These are phyloP conservation scores for Tiliacea aurago DNA, from an alignment of 2,888 invertebrate species.

Conservation along the genomic window DNA sequence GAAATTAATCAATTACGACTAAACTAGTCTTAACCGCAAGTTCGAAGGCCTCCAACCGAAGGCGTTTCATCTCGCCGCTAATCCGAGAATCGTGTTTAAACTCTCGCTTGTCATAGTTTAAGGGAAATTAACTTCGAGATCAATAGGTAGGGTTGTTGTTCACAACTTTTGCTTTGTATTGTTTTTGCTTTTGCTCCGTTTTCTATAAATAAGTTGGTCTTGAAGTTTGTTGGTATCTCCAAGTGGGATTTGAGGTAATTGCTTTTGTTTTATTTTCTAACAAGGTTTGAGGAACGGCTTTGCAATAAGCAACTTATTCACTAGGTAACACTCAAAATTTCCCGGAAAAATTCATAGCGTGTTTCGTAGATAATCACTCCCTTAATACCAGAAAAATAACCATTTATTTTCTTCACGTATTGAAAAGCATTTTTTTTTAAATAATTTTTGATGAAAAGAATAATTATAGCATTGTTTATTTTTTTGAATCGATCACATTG, in stretches of 20 bases:
- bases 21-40: slow-evolving; percentile 56
- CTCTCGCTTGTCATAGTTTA: slow-evolving; percentile 69
- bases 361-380: neutral
- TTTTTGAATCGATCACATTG: neutral
- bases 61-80: slow-evolving; percentile 65
- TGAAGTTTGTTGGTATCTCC: slow-evolving; percentile 12
- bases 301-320: neutral
- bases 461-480: neutral
- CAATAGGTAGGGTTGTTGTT: slow-evolving; percentile 59
- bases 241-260: slow-evolving; percentile 25
- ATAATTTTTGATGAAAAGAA: too few relatives aligned
- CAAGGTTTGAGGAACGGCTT: neutral
- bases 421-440: neutral
- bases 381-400: neutral
- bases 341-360: neutral
- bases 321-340: neutral
- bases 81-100: slow-evolving; percentile 69
- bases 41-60: slow-evolving; percentile 35
- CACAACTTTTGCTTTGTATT: slow-evolving; percentile 50
- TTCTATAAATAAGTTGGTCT: slow-evolving; percentile 39
- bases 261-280: slow-evolving; percentile 39
- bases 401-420: neutral
- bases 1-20: slow-evolving; percentile 60
- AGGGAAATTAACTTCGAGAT: slow-evolving; percentile 60
- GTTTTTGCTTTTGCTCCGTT: slow-evolving; percentile 28